These are phyloP conservation scores for Drosophila mauritiana DNA, from an alignment of 1,140 invertebrate species.

Conservation along the genomic window DNA sequence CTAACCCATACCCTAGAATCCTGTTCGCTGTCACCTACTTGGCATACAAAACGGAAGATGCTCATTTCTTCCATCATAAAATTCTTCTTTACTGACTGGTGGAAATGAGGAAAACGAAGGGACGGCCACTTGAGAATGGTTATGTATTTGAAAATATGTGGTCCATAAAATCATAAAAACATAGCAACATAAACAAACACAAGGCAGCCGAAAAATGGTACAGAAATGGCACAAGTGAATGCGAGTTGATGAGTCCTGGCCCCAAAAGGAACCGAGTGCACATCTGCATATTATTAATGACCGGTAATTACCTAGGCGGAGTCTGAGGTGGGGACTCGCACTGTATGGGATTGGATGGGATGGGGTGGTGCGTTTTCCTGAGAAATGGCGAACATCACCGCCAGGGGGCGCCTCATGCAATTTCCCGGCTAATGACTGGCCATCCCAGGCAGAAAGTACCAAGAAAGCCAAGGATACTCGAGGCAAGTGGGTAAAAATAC, in stretches of 20 bases:
- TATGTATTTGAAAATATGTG: constrained; percentile 63
- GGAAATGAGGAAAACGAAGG: constrained; percentile 26
- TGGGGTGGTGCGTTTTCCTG: constrained; percentile 4
- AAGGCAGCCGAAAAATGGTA: constrained; percentile 64
- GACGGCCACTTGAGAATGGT: constrained; percentile 67
- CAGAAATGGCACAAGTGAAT: constrained; percentile 59
- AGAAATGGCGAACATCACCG: constrained; percentile 61
- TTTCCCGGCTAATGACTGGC: constrained; percentile 60
- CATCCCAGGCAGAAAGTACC: constrained; percentile 34
- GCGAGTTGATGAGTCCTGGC: constrained; percentile 22
- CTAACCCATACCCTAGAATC: constrained; percentile 20
- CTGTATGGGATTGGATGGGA: not conserved
- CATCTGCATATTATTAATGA: constrained; percentile 82
- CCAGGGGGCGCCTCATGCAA: constrained; percentile 47
- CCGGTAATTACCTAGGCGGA: constrained; percentile 73
- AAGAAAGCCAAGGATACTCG: constrained; percentile 15
- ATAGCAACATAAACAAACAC: constrained; percentile 79
- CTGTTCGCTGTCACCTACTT: constrained; percentile 51
- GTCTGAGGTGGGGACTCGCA: constrained; percentile 20
- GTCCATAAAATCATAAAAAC: constrained; percentile 77
- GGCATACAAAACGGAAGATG: constrained; percentile 57
- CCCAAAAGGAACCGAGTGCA: constrained; percentile 24
- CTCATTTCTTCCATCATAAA: constrained; percentile 64
- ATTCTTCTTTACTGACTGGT: constrained; percentile 33
- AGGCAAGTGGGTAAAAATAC: not conserved